These are phyloP conservation scores for Anarrhichthys ocellatus DNA, from an alignment of 2,113 vertebrate genomes.

Conservation along the genomic window DNA sequence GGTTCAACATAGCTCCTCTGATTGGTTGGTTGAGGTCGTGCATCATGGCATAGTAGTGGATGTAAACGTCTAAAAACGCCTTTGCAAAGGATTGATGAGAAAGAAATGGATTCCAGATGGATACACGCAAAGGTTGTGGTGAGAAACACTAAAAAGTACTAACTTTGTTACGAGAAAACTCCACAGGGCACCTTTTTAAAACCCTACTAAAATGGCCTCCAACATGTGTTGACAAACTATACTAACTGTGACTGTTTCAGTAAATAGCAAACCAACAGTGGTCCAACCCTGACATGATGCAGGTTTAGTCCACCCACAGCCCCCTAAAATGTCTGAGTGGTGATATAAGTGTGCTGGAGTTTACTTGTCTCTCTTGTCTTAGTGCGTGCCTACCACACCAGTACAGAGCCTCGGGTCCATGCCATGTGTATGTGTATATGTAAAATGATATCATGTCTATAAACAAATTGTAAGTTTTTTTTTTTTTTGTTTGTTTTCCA, in stretches of 20 bases:
- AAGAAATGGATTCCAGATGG: not conserved
- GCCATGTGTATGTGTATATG: constrained; percentile 36
- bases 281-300: not conserved
- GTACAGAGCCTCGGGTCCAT: constrained; percentile 13
- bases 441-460: constrained; percentile 41
- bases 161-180: not conserved
- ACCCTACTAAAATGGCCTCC: not conserved
- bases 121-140: not conserved
- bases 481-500: constrained; percentile 7
- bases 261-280: not conserved
- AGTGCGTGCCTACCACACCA: not conserved
- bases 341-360: not conserved
- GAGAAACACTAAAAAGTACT: not conserved
- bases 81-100: not conserved
- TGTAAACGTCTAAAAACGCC: not conserved
- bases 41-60: not conserved
- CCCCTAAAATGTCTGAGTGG: not conserved
- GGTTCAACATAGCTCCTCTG: not conserved
- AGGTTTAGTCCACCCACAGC: not conserved
- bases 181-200: not conserved
- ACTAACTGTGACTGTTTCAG: not conserved
- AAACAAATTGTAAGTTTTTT: constrained; percentile 25
- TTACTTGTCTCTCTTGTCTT: not conserved
- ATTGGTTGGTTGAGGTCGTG: not conserved
- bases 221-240: not conserved